Conservation (phyloP, 2,113 vertebrate species). For the Aviceda subcristata region DNA sequence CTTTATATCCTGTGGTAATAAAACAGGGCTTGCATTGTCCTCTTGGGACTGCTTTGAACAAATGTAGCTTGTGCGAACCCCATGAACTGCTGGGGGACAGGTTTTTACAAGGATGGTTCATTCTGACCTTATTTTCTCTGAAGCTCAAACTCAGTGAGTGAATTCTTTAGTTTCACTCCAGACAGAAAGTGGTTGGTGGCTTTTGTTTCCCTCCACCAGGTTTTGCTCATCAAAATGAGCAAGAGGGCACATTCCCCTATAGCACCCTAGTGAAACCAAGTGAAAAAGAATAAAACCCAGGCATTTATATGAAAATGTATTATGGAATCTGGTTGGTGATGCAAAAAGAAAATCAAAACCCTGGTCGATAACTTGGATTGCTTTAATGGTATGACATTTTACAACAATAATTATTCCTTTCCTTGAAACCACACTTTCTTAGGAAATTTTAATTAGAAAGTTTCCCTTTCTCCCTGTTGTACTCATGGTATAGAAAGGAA, state of each 20-base stretch:
- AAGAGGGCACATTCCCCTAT: background rate
- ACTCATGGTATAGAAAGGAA: background rate
- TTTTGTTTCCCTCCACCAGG: background rate
- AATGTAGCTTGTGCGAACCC: background rate
- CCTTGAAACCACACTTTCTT: background rate
- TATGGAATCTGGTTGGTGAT: background rate
- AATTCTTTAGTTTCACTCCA: background rate
- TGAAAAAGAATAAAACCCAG: background rate
- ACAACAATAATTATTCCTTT: background rate
- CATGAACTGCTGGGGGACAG: background rate
- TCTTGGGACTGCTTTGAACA: background rate
- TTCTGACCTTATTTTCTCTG: background rate
- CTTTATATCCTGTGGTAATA: background rate
- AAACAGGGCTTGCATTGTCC: constrained; percentile 30
- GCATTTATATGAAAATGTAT: background rate
- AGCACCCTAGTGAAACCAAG: background rate
- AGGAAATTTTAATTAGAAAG: constrained; percentile 29
- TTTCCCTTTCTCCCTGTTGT: background rate
- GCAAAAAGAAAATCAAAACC: constrained; percentile 15
- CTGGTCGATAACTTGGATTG: background rate
- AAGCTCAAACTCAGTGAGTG: background rate
- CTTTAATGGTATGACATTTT: background rate
- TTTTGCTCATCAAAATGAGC: background rate
- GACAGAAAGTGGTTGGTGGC: background rate
- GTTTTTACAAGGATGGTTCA: background rate